Evolutionary conservation across 92 coral and sea anemone genomes (phyloP), one percentile per base, ranked within the genome.

Genomic region (Porites rus): DNA sequence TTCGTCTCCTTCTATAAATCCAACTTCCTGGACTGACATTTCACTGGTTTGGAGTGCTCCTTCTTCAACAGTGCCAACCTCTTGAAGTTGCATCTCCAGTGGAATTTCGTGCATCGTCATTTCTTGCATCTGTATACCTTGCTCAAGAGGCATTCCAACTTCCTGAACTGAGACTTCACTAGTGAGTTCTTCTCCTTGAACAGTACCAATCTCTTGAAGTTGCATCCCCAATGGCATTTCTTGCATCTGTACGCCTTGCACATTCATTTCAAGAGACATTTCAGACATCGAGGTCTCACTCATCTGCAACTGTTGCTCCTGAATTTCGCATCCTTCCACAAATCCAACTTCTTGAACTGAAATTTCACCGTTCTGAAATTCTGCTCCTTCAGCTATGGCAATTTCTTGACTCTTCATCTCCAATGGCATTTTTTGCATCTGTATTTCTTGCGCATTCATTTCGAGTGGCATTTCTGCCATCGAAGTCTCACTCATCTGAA

Each of bases 71-170:
- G 50, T 62, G 52, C 52, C 51, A 21, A 74, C 51, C 63, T 77
- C 88, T 46, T 85, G 89, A 69, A 80, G 51, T 70, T 69, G 74
- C 86, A 77, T 84, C 7, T 77, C 79, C 71, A 74, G 8, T 4
- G 76, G 86, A 62, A 81, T 52, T 54, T 80, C 88, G 31, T 80
- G 90, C 9, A 71, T 10, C 0, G 83, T 46, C 46, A 43, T 86
- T 52, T 76, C 93, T 19, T 50, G 66, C 62, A 82, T 78, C 19
- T 38, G 59, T 12, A 56, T 58, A 65, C 51, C 88, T 43, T 62
- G 59, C 22, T 89, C 89, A 11, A 85, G 83, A n/a, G 84, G 80
- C 77, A 85, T 89, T 77, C 83, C 88, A 63, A 86, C 38, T 80
- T 71, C 83, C 18, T 67, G 71, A 11, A 85, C 22, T 1, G 60